A percentile compares a stretch with the other conserved stretches of the same genome.
Evolutionary conservation across 2,888 invertebrate genomes (phyloP).

Genomic region (Metellina segmentata): DNA sequence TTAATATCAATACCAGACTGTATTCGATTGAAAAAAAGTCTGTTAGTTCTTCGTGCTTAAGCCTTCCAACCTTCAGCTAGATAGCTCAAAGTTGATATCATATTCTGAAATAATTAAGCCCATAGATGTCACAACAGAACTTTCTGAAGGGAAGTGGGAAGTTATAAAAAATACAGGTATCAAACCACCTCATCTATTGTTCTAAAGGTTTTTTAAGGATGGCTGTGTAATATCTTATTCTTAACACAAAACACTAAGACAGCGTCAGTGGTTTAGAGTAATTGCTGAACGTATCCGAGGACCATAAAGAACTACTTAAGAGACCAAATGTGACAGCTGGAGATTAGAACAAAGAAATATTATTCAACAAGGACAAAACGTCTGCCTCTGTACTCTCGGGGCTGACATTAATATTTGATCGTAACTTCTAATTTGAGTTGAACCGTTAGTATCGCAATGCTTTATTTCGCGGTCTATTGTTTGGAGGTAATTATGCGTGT

Average conservation of each 20-base stretch:
- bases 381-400: constrained; percentile 36
- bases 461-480: constrained; percentile 1
- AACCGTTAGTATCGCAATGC: constrained; percentile 46
- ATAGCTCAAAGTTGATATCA: not conserved
- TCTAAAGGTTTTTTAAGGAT: not conserved
- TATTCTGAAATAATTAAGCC: not conserved
- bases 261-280: constrained; percentile 19
- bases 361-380: constrained; percentile 33
- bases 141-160: not conserved
- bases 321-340: constrained; percentile 47
- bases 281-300: constrained; percentile 44
- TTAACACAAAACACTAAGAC: not conserved
- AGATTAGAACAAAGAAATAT: constrained; percentile 70
- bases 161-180: not conserved
- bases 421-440: constrained; percentile 54
- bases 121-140: not conserved
- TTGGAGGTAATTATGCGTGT: constrained; percentile 2
- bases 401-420: constrained; percentile 48
- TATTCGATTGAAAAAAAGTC: too few species aligned
- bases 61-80: too few species aligned
- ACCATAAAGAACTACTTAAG: constrained; percentile 56
- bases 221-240: not conserved
- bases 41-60: too few species aligned
- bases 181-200: not conserved
- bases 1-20: too few species aligned